phyloP scores from a whole-genome alignment of 2,797 vertebrate genomes.

The Pseudopleuronectes americanus region DNA sequence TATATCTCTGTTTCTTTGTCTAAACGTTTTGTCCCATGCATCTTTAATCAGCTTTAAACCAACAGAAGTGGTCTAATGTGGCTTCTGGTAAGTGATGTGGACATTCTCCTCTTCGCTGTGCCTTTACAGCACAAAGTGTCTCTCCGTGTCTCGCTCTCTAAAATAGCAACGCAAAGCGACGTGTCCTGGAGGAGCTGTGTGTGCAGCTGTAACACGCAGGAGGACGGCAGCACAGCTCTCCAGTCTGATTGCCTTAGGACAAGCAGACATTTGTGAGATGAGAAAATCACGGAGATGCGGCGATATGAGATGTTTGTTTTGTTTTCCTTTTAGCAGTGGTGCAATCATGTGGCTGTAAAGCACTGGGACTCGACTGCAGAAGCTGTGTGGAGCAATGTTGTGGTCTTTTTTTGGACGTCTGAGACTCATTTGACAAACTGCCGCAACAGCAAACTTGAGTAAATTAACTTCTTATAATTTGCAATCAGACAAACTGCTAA shows the following conservation, averaged over 20 bases:
- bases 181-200: constrained; percentile 9
- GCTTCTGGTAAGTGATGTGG: constrained; percentile 14
- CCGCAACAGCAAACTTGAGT: constrained; percentile 14
- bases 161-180: constrained; percentile 24
- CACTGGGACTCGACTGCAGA: constrained; percentile 22
- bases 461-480: background rate
- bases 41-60: constrained; percentile 25
- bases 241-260: constrained; percentile 19
- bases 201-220: constrained; percentile 35
- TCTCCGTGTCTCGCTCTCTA: constrained; percentile 22
- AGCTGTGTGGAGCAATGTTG: constrained; percentile 40
- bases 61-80: constrained; percentile 14
- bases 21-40: constrained; percentile 7
- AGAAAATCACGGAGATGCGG: constrained; percentile 19
- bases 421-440: constrained; percentile 26
- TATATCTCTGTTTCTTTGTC: constrained; percentile 14
- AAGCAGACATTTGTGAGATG: constrained; percentile 30
- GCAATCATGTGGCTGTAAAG: constrained; percentile 35
- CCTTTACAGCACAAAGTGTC: constrained; percentile 36
- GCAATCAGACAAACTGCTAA: constrained; percentile 11
- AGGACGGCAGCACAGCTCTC: constrained; percentile 19
- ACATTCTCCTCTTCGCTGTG: constrained; percentile 26
- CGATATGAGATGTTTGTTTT: constrained; percentile 15
- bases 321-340: constrained; percentile 8
- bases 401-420: constrained; percentile 17